phyloP scores from a whole-genome alignment of 2,113 vertebrate species.

The Rhagologus leucostigma region DNA sequence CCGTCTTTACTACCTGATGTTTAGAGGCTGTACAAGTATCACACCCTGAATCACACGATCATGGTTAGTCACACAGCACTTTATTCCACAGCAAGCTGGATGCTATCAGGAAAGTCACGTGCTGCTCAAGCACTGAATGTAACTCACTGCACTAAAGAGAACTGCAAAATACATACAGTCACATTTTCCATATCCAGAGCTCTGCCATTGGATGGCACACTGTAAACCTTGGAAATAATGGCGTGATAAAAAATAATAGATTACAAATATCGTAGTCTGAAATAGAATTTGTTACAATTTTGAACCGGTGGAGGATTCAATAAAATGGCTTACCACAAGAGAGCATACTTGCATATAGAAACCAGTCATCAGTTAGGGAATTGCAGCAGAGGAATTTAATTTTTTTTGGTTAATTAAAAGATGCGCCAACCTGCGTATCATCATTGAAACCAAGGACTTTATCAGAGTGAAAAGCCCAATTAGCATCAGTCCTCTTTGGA shows the following conservation, averaged over 20 bases:
- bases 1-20: not conserved
- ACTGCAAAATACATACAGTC: not conserved
- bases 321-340: constrained; percentile 50
- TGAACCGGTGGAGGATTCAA: not conserved
- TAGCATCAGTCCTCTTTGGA: constrained; percentile 23
- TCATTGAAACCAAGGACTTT: constrained; percentile 40
- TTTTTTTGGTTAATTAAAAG: constrained; percentile 17
- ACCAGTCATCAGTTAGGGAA: not conserved
- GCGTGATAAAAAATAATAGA: accelerated
- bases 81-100: not conserved
- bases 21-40: not conserved
- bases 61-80: not conserved
- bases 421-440: not conserved
- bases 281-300: not conserved
- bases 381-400: not conserved
- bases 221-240: not conserved
- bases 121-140: not conserved
- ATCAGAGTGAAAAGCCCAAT: constrained; percentile 48
- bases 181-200: not conserved
- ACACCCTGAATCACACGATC: not conserved
- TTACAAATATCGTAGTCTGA: not conserved
- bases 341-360: constrained; percentile 47
- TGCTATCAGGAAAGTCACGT: not conserved
- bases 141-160: not conserved
- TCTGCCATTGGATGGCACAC: not conserved